Percentiles rank a stretch among this genome's conserved stretches.
Conservation (phyloP, 2,113 vertebrate genomes). For the Grammomys dolichurus region DNA sequence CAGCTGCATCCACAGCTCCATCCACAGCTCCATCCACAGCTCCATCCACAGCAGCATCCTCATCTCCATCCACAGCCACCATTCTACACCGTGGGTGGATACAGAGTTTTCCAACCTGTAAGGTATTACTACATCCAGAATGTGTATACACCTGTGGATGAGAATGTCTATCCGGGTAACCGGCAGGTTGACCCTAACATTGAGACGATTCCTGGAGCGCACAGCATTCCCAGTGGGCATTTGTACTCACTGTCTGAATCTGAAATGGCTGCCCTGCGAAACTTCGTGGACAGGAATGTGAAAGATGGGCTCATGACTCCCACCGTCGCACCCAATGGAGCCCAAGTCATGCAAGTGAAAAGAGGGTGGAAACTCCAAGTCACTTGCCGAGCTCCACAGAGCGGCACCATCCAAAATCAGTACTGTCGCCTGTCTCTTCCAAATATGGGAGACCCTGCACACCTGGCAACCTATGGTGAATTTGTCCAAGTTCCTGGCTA, state of each 20-base stretch:
- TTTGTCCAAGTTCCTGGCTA: conserved; percentile 69
- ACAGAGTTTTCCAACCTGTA: conserved; percentile 67
- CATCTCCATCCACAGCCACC: neutral
- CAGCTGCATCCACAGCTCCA: too few relatives aligned
- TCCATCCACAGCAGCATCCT: neutral
- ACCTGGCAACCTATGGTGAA: conserved; percentile 76
- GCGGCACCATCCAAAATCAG: conserved; percentile 76
- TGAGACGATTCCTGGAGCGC: conserved; percentile 77
- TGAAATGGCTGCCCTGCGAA: conserved; percentile 79
- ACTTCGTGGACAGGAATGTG: conserved; percentile 78
- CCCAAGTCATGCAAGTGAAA: conserved; percentile 79
- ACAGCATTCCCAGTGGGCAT: conserved; percentile 78
- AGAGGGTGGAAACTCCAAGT: conserved; percentile 82
- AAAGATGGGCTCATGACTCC: conserved; percentile 79
- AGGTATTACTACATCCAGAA: conserved; percentile 80
- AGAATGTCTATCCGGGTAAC: conserved; percentile 74
- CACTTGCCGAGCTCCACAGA: conserved; percentile 73
- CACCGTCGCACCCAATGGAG: conserved; percentile 67
- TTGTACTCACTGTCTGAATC: conserved; percentile 75
- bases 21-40: neutral
- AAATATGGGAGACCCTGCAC: conserved; percentile 76
- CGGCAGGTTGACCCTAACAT: conserved; percentile 68
- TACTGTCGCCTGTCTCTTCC: conserved; percentile 76
- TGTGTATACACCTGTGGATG: conserved; percentile 79
- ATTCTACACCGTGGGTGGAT: conserved; percentile 58